Evolutionary conservation across 2,888 invertebrate genomes (phyloP), one percentile per base, ranked within the genome.

Genomic region (Clitarchus hookeri): DNA sequence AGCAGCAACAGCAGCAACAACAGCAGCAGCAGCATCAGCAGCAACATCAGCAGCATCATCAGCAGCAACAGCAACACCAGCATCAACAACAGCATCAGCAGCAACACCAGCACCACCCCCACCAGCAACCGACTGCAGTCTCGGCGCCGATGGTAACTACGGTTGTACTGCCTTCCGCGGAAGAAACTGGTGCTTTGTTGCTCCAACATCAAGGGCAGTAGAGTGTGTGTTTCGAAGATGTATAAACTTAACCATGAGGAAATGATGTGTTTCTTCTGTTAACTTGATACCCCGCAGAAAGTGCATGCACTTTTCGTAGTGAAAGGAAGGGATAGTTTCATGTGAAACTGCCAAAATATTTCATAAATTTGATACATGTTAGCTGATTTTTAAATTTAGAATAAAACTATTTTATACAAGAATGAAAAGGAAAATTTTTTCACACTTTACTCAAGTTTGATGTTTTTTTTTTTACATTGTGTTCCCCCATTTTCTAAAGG

Each of bases 121-220:
- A 89, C 86, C 89, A 88, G 83, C 89, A 87, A 84, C 91, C 90
- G 88, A 54, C 84, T 23, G n/a, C 80, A 23, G 23, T 54, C 23
- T 25, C 86, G 44, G 82, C 85, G n/a, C 79, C 88, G 11, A 91
- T 91, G 83, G 88, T 87, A 16, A 92, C 91, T 84, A 93, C 93
- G 0, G 93, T 93, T 79, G 94, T 94, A 79, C 90, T 94, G 88
- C 93, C 93, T 3, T 91, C 93, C 0, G 92, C 93, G 2, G 91
- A 92, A 0, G 93, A 93, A 88, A 92, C 92, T 3, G 91, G 91
- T 26, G 91, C 91, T 11, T 92, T 92, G 91, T 90, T 91, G 83
- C 90, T 92, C 88, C 89, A 65, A 19, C 65, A 65, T n/a, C 65
- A 65, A 65, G 65, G 65, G 23, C 65, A 65, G 65, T 65, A 65